Conservation (phyloP, 1,140 invertebrate species). For the Physella acuta region DNA sequence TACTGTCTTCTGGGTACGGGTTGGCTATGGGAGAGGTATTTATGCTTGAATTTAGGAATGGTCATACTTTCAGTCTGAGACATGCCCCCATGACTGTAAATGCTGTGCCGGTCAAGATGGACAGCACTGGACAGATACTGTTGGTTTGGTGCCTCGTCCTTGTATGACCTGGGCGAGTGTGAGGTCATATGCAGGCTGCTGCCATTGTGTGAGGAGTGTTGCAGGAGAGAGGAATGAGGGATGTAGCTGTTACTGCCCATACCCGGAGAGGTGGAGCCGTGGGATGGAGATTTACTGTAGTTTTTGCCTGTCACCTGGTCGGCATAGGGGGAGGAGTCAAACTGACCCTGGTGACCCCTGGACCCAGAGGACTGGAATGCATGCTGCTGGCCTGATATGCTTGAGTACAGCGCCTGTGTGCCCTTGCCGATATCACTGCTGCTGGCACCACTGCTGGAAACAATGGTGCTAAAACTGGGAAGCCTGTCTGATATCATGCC, state of each 20-base stretch:
- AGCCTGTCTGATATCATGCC: constrained; percentile 29
- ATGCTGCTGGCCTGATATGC: constrained; percentile 17
- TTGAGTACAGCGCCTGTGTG: constrained; percentile 13
- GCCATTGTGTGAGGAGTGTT: constrained; percentile 22
- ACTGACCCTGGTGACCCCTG: background rate
- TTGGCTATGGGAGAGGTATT: constrained; percentile 19
- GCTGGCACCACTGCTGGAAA: constrained; percentile 22
- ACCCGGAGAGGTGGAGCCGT: constrained; percentile 25
- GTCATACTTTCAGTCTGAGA: constrained; percentile 22
- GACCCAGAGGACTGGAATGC: constrained; percentile 18
- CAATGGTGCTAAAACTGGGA: constrained; percentile 33
- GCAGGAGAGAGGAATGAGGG: constrained; percentile 17
- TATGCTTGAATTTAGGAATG: constrained; percentile 24
- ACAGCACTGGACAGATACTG: constrained; percentile 12
- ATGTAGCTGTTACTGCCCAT: constrained; percentile 14
- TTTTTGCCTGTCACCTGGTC: constrained; percentile 17
- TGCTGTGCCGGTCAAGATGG: constrained; percentile 11
- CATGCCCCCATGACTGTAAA: constrained; percentile 6
- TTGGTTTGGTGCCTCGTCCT: constrained; percentile 11
- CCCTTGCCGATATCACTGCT: background rate
- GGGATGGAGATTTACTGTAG: constrained; percentile 22
- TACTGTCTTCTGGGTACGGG: constrained; percentile 3
- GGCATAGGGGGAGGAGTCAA: constrained; percentile 14
- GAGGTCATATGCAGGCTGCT: constrained; percentile 18
- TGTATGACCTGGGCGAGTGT: constrained; percentile 21